Base-by-base conservation (phyloP, 1,140 invertebrate genomes). In the Delia radicum region DNA sequence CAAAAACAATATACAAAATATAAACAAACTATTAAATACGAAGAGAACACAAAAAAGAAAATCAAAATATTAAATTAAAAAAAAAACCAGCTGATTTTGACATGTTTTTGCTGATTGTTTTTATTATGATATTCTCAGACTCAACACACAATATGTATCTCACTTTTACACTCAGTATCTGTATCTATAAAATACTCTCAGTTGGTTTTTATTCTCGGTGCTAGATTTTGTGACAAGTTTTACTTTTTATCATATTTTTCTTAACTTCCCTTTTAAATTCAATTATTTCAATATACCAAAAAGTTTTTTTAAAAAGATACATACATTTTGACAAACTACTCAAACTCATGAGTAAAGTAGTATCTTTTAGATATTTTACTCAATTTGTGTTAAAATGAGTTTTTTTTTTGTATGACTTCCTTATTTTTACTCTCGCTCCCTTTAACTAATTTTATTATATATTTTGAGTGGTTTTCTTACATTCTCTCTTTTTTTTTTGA, bases 11-110 rank as follows among this genome's bases (percentile, higher is more conserved):
- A 26, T 42, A 29, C 12, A 72, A 72, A 71, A 71, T 71, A 63
- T 18, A 31, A 28, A 67, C 63, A 67, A 67, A 8, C 18, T 24
- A 71, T 46, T 24, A 73, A 48, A 48, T 33, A 37, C 18, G 21
- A 10, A 73, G 8, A 55, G n/a, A n/a, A 29, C 27, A 27, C 42
- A 48, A 73, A n/a, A 61, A 61, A 24, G 18, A 29, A 55, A 73
- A 37, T 55, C 33, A 69, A 61, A 29, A 65, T 27, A 69, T 73
- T 31, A 48, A 73, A 73, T 7, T 48, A 55, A 74, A 74, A 74
- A 77, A 67, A 12, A 67, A 74, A 77, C 74, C 76, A 77, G 76
- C 76, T 77, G 76, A 74, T 77, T 74, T 77, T 31, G 37, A 31
- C 31, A 61, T 63, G 73, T 62, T 46, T 24, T 55, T n/a, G 37